Percentiles rank a stretch among this genome's conserved stretches.
phyloP scores from a whole-genome alignment of 2,797 vertebrate genomes.

The Sebastes baramenuke region DNA sequence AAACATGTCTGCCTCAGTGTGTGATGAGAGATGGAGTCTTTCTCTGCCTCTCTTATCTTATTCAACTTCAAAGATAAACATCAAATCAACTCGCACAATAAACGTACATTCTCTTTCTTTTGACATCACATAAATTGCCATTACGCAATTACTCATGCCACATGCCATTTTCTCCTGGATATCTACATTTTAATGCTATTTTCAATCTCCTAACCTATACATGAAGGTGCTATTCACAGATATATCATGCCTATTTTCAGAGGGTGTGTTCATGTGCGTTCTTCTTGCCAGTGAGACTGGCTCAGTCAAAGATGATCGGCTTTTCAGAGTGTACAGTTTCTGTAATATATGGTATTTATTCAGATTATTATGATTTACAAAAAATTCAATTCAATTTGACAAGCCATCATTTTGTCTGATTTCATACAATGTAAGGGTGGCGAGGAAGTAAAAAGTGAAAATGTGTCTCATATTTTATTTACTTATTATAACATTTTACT shows the following conservation, averaged over 20 bases:
- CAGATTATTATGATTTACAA: not conserved
- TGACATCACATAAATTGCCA: constrained; percentile 48
- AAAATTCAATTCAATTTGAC: not conserved
- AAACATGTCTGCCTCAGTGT: constrained; percentile 72
- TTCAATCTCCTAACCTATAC: not conserved
- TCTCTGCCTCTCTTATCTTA: constrained; percentile 53
- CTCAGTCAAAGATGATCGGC: not conserved
- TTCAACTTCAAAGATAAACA: constrained; percentile 70
- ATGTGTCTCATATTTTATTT: not conserved
- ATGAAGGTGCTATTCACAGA: not conserved
- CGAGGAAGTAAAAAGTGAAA: not conserved
- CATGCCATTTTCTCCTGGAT: constrained; percentile 20
- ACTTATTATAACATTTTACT: not conserved
- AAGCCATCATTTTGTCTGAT: not conserved
- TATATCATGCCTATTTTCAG: not conserved
- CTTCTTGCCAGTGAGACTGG: not conserved
- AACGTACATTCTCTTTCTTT: constrained; percentile 25
- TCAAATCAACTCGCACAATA: constrained; percentile 60
- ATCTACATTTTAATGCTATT: constrained; percentile 24
- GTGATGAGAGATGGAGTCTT: constrained; percentile 55
- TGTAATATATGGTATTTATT: not conserved
- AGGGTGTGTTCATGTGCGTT: not conserved
- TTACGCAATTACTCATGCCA: constrained; percentile 25
- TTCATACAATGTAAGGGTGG: not conserved
- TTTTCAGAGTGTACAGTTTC: not conserved